phyloP scores from a whole-genome alignment of 2,888 invertebrate species.

The Pinctada fucata region DNA sequence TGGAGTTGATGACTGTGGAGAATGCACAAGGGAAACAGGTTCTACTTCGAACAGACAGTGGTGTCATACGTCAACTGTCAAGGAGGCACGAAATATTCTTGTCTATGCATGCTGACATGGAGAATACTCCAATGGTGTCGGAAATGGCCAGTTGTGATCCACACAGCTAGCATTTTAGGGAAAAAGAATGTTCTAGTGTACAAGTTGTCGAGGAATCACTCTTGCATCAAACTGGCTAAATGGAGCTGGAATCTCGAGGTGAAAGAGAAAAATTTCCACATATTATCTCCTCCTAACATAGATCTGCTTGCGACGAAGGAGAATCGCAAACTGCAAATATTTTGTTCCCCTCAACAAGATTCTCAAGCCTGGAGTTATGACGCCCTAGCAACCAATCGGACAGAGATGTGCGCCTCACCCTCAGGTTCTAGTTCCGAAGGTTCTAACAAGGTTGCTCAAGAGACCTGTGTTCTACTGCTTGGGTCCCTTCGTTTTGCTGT shows the following conservation, averaged over 20 bases:
- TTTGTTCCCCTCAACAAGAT: too few species aligned
- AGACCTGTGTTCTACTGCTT: not conserved
- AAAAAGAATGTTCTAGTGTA: constrained; percentile 30
- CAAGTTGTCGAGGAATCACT: not conserved
- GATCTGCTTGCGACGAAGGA: too few species aligned
- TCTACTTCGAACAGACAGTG: constrained; percentile 15
- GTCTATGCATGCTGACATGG: constrained; percentile 22
- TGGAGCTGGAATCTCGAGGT: constrained; percentile 29
- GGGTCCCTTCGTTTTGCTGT: too few species aligned
- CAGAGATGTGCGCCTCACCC: constrained; percentile 38
- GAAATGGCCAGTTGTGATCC: not conserved
- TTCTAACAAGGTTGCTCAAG: constrained; percentile 32
- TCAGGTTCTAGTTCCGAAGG: constrained; percentile 35
- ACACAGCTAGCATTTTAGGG: constrained; percentile 32
- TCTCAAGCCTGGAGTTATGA: too few species aligned
- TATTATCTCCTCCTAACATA: too few species aligned
- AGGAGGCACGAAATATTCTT: constrained; percentile 39
- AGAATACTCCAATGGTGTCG: constrained; percentile 25
- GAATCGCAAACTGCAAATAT: too few species aligned
- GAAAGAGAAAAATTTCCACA: constrained; percentile 44
- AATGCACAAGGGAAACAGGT: too few species aligned
- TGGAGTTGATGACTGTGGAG: too few species aligned
- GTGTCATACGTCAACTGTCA: constrained; percentile 39
- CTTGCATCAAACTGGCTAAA: constrained; percentile 20
- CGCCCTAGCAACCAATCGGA: too few species aligned